Conservation (phyloP, 1,140 invertebrate species). For the Euura saliciscinereae region DNA sequence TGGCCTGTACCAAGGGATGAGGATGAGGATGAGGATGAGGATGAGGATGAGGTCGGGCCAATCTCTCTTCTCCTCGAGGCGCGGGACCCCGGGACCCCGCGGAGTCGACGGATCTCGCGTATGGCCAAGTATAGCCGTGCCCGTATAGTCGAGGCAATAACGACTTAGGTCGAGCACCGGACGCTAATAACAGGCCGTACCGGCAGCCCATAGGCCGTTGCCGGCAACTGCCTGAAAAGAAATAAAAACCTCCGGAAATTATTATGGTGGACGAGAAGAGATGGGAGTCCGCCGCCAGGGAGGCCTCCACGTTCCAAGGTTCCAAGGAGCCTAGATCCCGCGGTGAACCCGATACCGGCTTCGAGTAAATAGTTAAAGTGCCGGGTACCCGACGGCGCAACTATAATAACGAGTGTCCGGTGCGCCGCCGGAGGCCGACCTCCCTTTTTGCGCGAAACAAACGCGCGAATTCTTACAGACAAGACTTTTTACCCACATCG, state of each 20-base stretch:
- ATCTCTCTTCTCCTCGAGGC: conserved; percentile 46
- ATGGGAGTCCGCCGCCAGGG: conserved; percentile 24
- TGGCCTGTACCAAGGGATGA: conserved; percentile 4
- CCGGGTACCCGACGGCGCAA: background rate
- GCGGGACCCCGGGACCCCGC: conserved; percentile 21
- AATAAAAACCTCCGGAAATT: conserved; percentile 53
- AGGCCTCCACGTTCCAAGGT: background rate
- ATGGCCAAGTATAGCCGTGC: conserved; percentile 26
- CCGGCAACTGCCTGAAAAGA: conserved; percentile 57
- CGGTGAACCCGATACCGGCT: background rate
- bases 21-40: conserved; percentile 39
- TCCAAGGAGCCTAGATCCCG: too few species aligned
- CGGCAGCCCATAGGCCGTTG: conserved; percentile 59
- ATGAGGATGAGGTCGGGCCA: conserved; percentile 46
- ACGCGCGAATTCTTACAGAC: too few species aligned
- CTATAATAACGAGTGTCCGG: background rate
- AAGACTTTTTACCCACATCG: too few species aligned
- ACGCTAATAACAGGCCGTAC: conserved; percentile 62
- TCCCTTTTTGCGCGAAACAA: background rate
- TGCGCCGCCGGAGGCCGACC: background rate
- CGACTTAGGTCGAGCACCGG: conserved; percentile 48
- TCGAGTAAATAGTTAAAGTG: background rate
- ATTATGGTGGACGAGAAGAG: conserved; percentile 55
- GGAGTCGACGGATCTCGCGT: background rate
- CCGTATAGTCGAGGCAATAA: conserved; percentile 56